A percentile compares a stretch with the other conserved stretches of the same genome.
Evolutionary conservation across 2,888 invertebrate species (phyloP).

Genomic region (Ophioninae sp.): DNA sequence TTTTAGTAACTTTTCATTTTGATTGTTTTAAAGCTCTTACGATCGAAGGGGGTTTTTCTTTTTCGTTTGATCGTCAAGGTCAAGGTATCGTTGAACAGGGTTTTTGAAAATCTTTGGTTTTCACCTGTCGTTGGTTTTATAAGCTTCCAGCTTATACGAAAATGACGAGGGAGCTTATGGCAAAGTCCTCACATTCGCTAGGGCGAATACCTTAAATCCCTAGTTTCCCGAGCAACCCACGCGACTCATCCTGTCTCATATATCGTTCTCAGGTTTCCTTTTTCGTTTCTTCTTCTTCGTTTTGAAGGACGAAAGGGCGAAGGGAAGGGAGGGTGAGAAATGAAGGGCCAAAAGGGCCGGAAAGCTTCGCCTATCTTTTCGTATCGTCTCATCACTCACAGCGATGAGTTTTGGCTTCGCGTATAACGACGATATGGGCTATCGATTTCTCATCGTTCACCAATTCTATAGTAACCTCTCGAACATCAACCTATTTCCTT

Average conservation of each 20-base stretch:
- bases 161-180: conserved; percentile 33
- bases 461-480: not conserved
- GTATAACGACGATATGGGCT: conserved; percentile 23
- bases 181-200: conserved; percentile 42
- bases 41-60: not conserved
- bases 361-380: conserved; percentile 23
- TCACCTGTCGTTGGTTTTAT: conserved; percentile 6
- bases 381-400: conserved; percentile 37
- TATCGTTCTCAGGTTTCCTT: conserved; percentile 17
- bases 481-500: not conserved
- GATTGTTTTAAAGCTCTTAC: too few relatives aligned
- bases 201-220: conserved; percentile 47
- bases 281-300: not conserved
- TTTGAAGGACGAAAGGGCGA: not conserved
- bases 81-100: not conserved
- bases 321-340: not conserved
- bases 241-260: conserved; percentile 38
- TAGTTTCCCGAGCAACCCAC: conserved; percentile 13
- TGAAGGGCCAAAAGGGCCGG: conserved; percentile 1
- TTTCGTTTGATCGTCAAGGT: not conserved
- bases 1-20: not conserved
- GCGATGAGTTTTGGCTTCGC: conserved; percentile 30
- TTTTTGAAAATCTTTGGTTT: conserved; percentile 27
- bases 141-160: conserved; percentile 36
- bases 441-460: conserved; percentile 37